Evolutionary conservation across 2,113 vertebrate species (phyloP).

Genomic region (Alaudala cheleensis): DNA sequence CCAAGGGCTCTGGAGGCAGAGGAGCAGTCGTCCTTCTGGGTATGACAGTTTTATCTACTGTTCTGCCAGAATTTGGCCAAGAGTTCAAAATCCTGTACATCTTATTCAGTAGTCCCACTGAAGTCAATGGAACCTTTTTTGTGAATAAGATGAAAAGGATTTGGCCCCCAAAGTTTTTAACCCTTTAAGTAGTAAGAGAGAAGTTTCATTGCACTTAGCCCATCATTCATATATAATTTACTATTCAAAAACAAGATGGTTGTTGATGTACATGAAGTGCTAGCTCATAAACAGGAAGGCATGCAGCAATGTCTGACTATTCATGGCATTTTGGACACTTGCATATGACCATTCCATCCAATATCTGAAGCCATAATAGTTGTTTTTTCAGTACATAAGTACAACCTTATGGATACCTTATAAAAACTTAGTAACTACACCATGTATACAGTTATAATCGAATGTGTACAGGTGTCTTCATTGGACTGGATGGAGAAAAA

Average conservation of each 20-base stretch:
- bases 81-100: constrained; percentile 47
- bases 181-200: constrained; percentile 45
- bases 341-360: not conserved
- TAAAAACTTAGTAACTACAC: not conserved
- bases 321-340: not conserved
- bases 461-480: not conserved
- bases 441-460: not conserved
- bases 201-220: constrained; percentile 57
- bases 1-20: not conserved
- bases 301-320: not conserved
- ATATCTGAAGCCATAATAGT: not conserved
- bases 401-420: not conserved
- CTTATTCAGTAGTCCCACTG: constrained; percentile 15
- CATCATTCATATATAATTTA: constrained; percentile 23
- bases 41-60: not conserved
- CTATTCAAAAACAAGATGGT: not conserved
- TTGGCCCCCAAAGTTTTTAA: constrained; percentile 51
- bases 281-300: not conserved
- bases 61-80: constrained; percentile 35
- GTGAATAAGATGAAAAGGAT: constrained; percentile 60
- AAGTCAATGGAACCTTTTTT: not conserved
- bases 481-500: not conserved
- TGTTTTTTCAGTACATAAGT: not conserved
- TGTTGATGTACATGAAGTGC: not conserved
- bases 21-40: not conserved